A percentile compares a stretch with the other conserved stretches of the same genome.
These are phyloP conservation scores for Penaeus vannamei DNA, from an alignment of 1,140 invertebrate species.

Conservation along the genomic window DNA sequence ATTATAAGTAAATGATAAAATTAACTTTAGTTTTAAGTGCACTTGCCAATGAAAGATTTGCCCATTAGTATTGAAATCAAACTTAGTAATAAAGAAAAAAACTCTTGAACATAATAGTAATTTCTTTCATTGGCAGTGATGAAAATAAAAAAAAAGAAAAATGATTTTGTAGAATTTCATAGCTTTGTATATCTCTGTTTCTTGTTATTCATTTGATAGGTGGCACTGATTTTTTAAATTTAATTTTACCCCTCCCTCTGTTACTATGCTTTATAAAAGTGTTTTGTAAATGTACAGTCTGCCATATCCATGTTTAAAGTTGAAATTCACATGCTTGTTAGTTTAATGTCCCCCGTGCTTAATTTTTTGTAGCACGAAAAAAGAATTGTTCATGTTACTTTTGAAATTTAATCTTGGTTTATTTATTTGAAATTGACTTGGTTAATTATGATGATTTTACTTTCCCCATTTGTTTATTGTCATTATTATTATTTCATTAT, in stretches of 20 bases:
- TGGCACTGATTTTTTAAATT: conserved; percentile 4
- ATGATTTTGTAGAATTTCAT: too few species aligned
- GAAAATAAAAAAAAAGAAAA: too few species aligned
- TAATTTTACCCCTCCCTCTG: neutral
- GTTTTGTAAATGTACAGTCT: conserved; percentile 6
- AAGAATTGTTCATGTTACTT: too few species aligned
- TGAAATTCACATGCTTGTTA: conserved; percentile 31
- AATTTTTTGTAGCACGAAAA: neutral
- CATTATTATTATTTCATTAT: too few species aligned
- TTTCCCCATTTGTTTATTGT: too few species aligned
- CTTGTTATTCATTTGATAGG: neutral
- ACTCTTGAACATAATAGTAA: too few species aligned
- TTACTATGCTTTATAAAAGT: conserved; percentile 1
- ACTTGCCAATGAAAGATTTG: too few species aligned
- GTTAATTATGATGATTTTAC: neutral
- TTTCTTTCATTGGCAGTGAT: too few species aligned
- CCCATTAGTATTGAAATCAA: too few species aligned
- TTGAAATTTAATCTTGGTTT: too few species aligned
- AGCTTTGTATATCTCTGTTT: conserved; percentile 5
- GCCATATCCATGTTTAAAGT: neutral
- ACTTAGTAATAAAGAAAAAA: too few species aligned
- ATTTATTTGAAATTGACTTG: neutral
- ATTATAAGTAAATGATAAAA: conserved; percentile 2
- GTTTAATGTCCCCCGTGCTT: conserved; percentile 10
- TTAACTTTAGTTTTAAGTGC: too few species aligned